Evolutionary conservation across 1,140 invertebrate genomes (phyloP).

Genomic region (Calycopis cecrops): DNA sequence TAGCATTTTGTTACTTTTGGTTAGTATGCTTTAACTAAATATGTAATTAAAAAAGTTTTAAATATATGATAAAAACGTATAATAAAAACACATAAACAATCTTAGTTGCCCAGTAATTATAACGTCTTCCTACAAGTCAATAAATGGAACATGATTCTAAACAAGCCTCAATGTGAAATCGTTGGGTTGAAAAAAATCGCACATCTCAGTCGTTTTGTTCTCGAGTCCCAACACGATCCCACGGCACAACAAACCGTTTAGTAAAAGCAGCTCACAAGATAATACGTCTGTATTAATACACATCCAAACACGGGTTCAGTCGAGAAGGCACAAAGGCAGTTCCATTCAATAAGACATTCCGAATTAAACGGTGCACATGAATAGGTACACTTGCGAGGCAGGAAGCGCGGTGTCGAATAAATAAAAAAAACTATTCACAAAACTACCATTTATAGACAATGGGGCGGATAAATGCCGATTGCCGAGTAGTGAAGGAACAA

Average conservation of each 20-base stretch:
- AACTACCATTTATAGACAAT: slow-evolving; percentile 56
- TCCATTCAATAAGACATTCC: slow-evolving; percentile 49
- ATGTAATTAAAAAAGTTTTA: too few relatives aligned
- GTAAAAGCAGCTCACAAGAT: slow-evolving; percentile 42
- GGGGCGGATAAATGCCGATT: slow-evolving; percentile 40
- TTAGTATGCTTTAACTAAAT: too few relatives aligned
- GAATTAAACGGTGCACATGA: slow-evolving; percentile 48
- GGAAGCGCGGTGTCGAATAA: slow-evolving; percentile 65
- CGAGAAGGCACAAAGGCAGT: slow-evolving; percentile 69
- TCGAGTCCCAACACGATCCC: slow-evolving; percentile 36
- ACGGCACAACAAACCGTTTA: slow-evolving; percentile 43
- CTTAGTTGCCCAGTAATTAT: too few relatives aligned
- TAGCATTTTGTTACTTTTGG: too few relatives aligned
- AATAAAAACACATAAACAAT: not conserved
- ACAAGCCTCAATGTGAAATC: too few relatives aligned
- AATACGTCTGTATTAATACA: slow-evolving; percentile 62
- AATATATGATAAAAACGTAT: not conserved
- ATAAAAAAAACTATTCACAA: slow-evolving; percentile 51
- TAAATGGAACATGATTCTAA: too few relatives aligned
- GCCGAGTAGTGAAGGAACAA: slow-evolving; percentile 47
- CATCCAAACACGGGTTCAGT: slow-evolving; percentile 56
- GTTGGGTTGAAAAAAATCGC: slow-evolving; percentile 17
- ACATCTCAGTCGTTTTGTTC: slow-evolving; percentile 27
- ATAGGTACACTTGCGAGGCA: slow-evolving; percentile 57
- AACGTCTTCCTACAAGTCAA: too few relatives aligned